Percentiles rank a stretch among this genome's conserved stretches.
These are phyloP conservation scores for Julus scanicus DNA, from an alignment of 2,888 invertebrate genomes.

Conservation along the genomic window DNA sequence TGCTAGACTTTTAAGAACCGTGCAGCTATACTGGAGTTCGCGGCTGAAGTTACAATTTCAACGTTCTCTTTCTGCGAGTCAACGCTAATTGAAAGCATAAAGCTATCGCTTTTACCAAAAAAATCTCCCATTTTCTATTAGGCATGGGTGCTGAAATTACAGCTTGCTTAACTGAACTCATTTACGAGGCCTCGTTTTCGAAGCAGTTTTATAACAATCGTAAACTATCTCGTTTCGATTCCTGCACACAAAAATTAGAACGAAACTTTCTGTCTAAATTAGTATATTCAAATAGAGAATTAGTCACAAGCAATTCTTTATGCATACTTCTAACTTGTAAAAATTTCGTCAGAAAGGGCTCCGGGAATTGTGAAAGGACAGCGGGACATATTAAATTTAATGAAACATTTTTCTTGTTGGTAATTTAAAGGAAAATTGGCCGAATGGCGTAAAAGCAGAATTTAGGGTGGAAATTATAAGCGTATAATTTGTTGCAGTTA, in stretches of 20 bases:
- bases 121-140: not conserved
- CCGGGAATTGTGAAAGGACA: no score
- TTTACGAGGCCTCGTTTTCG: not conserved
- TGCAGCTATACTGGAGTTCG: conserved; percentile 18
- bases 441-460: not conserved
- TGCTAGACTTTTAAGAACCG: conserved; percentile 10
- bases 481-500: not conserved
- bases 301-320: no score
- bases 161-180: not conserved
- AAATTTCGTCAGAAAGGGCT: no score
- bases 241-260: not conserved
- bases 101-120: not conserved
- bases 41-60: conserved; percentile 13
- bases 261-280: not conserved
- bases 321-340: not conserved
- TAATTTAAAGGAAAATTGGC: not conserved
- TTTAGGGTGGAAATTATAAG: not conserved
- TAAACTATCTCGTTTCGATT: not conserved
- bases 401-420: not conserved
- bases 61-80: not conserved
- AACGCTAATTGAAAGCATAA: not conserved
- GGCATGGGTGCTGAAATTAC: conserved; percentile 45
- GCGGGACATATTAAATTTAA: no score
- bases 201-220: not conserved
- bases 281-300: not conserved